Conservation (phyloP, 2,888 invertebrate genomes). For the Chalcosyrphus nemorum region DNA sequence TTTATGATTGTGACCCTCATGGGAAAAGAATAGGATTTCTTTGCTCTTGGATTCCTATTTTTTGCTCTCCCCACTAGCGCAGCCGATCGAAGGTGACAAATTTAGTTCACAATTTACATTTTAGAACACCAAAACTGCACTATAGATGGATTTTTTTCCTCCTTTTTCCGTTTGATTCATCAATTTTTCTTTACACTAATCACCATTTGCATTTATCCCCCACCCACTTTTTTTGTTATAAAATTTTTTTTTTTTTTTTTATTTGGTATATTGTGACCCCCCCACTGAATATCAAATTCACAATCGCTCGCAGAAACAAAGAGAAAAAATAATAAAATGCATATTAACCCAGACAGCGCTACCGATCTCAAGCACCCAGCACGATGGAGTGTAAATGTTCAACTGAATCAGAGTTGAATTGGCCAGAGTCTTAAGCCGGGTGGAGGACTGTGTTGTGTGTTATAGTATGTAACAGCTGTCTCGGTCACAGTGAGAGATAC, state of each 20-base stretch:
- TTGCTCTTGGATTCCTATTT: constrained; percentile 43
- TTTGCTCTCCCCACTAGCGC: constrained; percentile 36
- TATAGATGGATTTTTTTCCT: constrained; percentile 30
- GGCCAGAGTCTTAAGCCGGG: constrained; percentile 65
- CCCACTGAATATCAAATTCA: constrained; percentile 40
- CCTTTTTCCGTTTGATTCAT: not conserved
- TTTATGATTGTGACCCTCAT: constrained; percentile 62
- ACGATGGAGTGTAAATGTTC: constrained; percentile 68
- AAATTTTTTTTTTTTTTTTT: not conserved
- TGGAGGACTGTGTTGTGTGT: constrained; percentile 3
- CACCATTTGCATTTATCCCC: constrained; percentile 47
- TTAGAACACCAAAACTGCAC: constrained; percentile 44
- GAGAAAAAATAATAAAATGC: constrained; percentile 23
- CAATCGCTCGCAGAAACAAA: constrained; percentile 32
- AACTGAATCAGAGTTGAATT: constrained; percentile 69
- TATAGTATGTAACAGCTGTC: constrained; percentile 36
- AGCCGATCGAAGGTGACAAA: constrained; percentile 56
- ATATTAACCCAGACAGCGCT: constrained; percentile 20
- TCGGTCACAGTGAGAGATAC: not conserved
- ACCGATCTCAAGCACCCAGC: constrained; percentile 63
- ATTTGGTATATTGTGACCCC: not conserved
- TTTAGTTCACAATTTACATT: constrained; percentile 68
- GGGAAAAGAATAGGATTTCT: constrained; percentile 48
- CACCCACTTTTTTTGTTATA: constrained; percentile 49
- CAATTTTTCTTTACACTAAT: constrained; percentile 48